Evolutionary conservation across 2,888 invertebrate genomes (phyloP).

Genomic region (Chalcis sispes): DNA sequence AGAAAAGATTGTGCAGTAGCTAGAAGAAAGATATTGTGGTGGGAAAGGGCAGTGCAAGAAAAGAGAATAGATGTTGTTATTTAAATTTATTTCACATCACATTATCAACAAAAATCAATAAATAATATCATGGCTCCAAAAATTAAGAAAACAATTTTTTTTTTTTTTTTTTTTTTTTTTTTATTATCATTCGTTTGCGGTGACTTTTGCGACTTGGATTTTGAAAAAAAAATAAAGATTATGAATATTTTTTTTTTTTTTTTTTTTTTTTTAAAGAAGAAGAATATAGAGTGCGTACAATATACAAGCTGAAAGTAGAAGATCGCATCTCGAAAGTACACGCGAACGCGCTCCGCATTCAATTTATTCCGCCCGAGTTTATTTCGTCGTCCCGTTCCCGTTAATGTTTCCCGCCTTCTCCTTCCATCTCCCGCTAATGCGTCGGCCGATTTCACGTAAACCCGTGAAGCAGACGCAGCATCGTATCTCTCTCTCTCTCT

Average conservation of each 20-base stretch:
- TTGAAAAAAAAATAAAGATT: constrained; percentile 13
- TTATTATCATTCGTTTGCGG: not conserved
- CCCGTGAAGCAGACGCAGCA: not conserved
- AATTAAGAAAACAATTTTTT: constrained; percentile 28
- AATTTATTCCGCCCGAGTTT: constrained; percentile 31
- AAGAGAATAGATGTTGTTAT: constrained; percentile 43
- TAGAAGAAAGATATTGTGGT: constrained; percentile 30
- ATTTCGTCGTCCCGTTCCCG: not conserved
- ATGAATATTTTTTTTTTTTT: no score
- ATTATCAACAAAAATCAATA: constrained; percentile 55
- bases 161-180: not conserved
- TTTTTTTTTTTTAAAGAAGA: constrained; percentile 10
- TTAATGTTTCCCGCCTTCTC: not conserved
- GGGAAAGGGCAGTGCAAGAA: constrained; percentile 46
- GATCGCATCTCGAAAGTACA: constrained; percentile 28
- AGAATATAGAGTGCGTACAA: not conserved
- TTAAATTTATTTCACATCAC: constrained; percentile 50
- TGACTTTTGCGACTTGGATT: no score
- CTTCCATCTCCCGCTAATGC: constrained; percentile 17
- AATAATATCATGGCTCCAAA: constrained; percentile 38
- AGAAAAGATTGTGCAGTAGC: constrained; percentile 34
- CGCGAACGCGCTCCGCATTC: constrained; percentile 25
- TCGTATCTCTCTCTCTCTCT: not conserved
- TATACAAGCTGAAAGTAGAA: constrained; percentile 25
- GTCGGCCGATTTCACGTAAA: constrained; percentile 4